Base-by-base conservation (phyloP, 2,888 invertebrate genomes). In the Listrodromus nycthemerus region DNA sequence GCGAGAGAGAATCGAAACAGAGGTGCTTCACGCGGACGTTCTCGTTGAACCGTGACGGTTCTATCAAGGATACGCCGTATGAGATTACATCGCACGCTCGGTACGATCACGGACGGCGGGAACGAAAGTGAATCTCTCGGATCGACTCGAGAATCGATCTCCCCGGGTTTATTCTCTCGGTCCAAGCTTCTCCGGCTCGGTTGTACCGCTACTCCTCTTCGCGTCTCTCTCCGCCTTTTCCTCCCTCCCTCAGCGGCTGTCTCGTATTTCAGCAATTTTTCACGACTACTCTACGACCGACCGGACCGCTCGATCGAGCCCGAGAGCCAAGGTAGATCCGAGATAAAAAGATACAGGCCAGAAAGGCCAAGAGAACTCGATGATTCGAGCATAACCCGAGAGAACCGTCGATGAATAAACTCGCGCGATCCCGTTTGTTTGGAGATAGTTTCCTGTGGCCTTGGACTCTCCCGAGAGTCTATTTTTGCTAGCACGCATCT, bases 361-460 rank as follows among this genome's bases (percentile, higher is more conserved):
- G 82, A 83, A 82, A 65, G 66, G 85, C 88, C 73, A 85, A 85
- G 86, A 86, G 83, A 84, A 77, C 84, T 58, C 70, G 79, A 61
- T 24, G 55, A 76, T 21, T 58, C 80, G 75, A 77, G 30, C 55
- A 65, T 24, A 76, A 37, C 19, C 21, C 24, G 21, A 41, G 41
- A 45, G 16, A 13, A 58, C 30, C 33, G 24, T 27, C 30, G 30
- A 37, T 27, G 19, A 19, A 75, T 69, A 69, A 63, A 69, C 76
- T 16, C 41, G 41, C 16, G 41, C 27, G 83, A 85, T 86, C 87
- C 85, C 88, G 85, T 87, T 88, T 88, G 89, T 88, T 89, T 89
- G 89, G 86, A 89, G 89, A 90, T 91, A 88, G 87, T 88, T 91
- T 92, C 90, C 90, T 89, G 88, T 87, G 89, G 86, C 92, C 92